A percentile compares a stretch with the other conserved stretches of the same genome.
Conservation (phyloP, 2,888 invertebrate genomes). For the Dicycla oo region DNA sequence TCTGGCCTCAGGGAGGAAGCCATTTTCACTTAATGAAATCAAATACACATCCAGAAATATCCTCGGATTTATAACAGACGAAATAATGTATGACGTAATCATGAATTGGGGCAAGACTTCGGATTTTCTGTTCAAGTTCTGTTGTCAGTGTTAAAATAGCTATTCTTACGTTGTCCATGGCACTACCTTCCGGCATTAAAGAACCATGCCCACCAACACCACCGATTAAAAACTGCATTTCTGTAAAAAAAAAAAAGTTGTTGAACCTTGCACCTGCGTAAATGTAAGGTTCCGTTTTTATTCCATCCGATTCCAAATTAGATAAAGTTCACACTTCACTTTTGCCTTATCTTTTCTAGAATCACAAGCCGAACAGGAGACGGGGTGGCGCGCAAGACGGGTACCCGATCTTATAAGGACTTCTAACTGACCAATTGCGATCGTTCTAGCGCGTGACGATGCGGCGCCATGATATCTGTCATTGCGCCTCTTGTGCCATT, state of each 20-base stretch:
- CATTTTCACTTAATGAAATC: neutral
- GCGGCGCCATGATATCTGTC: too few relatives aligned
- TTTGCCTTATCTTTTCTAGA: neutral
- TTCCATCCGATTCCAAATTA: neutral
- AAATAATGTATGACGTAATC: neutral
- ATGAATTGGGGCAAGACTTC: neutral
- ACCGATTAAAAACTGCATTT: slow-evolving; percentile 91
- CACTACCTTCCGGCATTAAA: slow-evolving; percentile 92
- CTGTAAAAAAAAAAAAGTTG: slow-evolving; percentile 59
- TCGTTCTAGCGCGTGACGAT: too few relatives aligned
- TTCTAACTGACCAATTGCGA: too few relatives aligned
- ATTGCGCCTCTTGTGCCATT: too few relatives aligned
- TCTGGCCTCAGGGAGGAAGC: neutral
- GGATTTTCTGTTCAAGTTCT: neutral
- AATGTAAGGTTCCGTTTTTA: neutral
- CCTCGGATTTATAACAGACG: neutral
- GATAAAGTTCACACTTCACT: neutral
- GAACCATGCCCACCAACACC: slow-evolving; percentile 96
- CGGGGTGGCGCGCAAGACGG: too few relatives aligned
- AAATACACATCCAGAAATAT: neutral
- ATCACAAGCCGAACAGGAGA: neutral
- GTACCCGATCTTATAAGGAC: too few relatives aligned
- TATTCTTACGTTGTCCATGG: slow-evolving; percentile 92
- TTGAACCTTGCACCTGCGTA: neutral
- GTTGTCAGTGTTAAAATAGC: neutral